These are phyloP conservation scores for Catocala sponsa DNA, from an alignment of 2,888 invertebrate genomes.

Conservation along the genomic window DNA sequence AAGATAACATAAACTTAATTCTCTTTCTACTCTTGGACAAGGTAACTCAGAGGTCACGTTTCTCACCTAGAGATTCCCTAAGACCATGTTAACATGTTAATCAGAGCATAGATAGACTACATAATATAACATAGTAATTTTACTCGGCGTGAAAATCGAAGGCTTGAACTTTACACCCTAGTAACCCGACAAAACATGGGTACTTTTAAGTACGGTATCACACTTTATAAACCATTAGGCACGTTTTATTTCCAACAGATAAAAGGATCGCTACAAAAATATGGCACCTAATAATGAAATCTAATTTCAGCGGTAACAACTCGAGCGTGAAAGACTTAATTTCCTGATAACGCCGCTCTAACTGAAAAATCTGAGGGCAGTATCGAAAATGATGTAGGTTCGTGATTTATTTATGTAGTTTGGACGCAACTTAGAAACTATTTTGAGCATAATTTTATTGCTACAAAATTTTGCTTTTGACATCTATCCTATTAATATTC, in stretches of 20 bases:
- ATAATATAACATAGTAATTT: background rate
- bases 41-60: too few species aligned
- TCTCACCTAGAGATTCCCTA: background rate
- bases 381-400: constrained; percentile 13
- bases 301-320: constrained; percentile 35
- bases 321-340: constrained; percentile 49
- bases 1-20: too few species aligned
- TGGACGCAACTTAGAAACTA: too few species aligned
- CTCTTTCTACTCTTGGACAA: too few species aligned
- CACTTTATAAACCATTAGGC: constrained; percentile 11
- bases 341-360: constrained; percentile 50
- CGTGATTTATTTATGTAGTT: background rate
- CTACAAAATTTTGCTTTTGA: too few species aligned
- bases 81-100: background rate
- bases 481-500: too few species aligned
- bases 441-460: too few species aligned
- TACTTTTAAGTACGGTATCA: background rate
- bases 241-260: constrained; percentile 3
- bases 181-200: too few species aligned
- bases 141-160: too few species aligned
- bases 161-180: too few species aligned
- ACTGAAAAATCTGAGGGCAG: constrained; percentile 41
- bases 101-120: background rate
- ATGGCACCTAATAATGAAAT: constrained; percentile 31
- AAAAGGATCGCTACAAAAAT: constrained; percentile 25